A percentile compares a stretch with the other conserved stretches of the same genome.
phyloP scores from a whole-genome alignment of 2,888 invertebrate species.

The Liodrosophila aerea region DNA sequence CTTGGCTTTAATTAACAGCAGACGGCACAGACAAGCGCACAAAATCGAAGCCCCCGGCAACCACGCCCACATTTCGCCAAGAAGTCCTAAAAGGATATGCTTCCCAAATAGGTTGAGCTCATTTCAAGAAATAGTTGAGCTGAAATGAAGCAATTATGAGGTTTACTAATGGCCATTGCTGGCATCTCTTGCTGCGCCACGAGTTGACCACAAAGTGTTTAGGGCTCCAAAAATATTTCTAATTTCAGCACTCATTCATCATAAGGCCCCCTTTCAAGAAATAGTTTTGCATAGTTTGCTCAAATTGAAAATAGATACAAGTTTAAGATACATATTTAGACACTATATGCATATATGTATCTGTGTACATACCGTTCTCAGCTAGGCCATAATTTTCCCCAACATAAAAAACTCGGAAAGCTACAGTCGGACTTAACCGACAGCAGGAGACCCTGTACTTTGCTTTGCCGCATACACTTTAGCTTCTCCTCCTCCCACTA shows the following conservation, averaged over 20 bases:
- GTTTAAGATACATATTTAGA: no score
- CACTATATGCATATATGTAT: no score
- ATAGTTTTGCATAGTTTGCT: constrained; percentile 1
- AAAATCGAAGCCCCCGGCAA: constrained; percentile 45
- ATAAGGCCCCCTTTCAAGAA: constrained; percentile 40
- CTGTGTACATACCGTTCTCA: no score
- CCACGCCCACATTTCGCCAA: constrained; percentile 11
- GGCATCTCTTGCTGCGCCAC: no score
- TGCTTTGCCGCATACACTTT: no score
- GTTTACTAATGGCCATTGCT: constrained; percentile 82
- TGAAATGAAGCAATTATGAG: constrained; percentile 82
- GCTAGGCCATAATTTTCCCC: no score
- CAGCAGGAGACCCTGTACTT: no score
- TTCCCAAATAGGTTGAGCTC: constrained; percentile 34
- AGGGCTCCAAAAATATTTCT: constrained; percentile 46
- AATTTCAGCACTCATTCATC: constrained; percentile 67
- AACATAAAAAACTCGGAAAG: no score
- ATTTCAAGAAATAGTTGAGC: constrained; percentile 51
- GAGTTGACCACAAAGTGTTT: constrained; percentile 7
- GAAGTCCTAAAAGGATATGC: constrained; percentile 40
- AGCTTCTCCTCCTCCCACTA: no score
- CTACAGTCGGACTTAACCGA: no score
- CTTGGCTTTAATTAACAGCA: constrained; percentile 77
- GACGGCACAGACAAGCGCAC: constrained; percentile 62
- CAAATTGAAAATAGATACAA: no score